Evolutionary conservation across 2,113 vertebrate genomes (phyloP), one percentile per base, ranked within the genome.

Genomic region (Choloepus hoffmanni): DNA sequence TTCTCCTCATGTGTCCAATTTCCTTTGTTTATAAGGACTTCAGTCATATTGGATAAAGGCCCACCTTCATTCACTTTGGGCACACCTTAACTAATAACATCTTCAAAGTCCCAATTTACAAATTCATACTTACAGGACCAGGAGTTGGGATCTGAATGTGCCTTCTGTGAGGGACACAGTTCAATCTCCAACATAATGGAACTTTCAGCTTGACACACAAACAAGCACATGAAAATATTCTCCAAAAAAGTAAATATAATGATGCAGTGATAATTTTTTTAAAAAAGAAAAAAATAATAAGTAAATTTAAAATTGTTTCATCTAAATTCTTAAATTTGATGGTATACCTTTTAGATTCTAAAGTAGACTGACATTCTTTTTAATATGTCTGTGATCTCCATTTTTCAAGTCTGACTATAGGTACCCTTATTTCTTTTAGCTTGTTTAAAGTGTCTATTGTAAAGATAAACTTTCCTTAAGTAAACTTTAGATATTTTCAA

Each of bases 391-490:
- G 18, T 55, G 68, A 53, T 53, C 55, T 91, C 24, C 23, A 60
- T 33, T 89, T 83, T 60, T 76, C 5, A 65, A 79, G 30, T 58
- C 40, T 93, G n/a, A 5, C 24, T 77, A 85, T 9, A 77, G 36
- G 21, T 67, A 70, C 84, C 74, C 92, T 86, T 23, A 16, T 24
- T 68, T 88, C 72, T 92, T 73, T 76, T 90, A 72, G 65, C 33
- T 85, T 90, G 10, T 2, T 33, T 65, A 90, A 90, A 33, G 13
- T 55, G 2, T 77, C 26, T 73, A 72, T 90, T 36, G 7, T 63
- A 78, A 83, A 87, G 18, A 84, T 84, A 85, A 91, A 68, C 74
- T 79, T 95, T 94, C 65, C 53, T 93, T 70, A 94, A 62, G 76
- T 67, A 67, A 90, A 82, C 6, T 33, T n/a, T 8, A 68, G 92